Base-by-base conservation (phyloP, 1,140 invertebrate species). In the Rhagoletis pomonella region DNA sequence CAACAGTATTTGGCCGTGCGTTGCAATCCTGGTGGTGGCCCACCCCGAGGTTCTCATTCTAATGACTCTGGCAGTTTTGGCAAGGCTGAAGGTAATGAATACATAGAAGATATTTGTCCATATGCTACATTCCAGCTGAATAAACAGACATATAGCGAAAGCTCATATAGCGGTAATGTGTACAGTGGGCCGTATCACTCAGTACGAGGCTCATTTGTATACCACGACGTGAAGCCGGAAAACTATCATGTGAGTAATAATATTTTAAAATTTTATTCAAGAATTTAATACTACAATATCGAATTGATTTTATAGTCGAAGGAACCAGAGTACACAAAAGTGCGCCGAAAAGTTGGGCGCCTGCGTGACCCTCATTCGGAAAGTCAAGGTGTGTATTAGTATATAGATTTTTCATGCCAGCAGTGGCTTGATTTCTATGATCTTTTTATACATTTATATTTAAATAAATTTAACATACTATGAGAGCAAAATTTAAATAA, bases 91-190 rank as follows among this genome's bases (percentile, higher is more conserved):
- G 93, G 93, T 59, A 94, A 94, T 86, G 97, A 97, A 92, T 97
- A 97, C 93, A 97, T 97, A 89, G 97, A 98, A 94, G 97, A 98
- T 93, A 97, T 97, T 88, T 98, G 97, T 92, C 97, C 97, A 2
- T 98, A 98, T 93, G 97, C 97, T 64, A 98, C 97, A 55, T 98
- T 98, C 93, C 97, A 98, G 93, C 94, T 98, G 89, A 96, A 97
- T 81, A 97, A 97, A 90, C 96, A 96, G 87, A 95, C 97, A 6
- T 97, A 97, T 93, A 96, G 96, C 90, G 97, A 97, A 93, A 97
- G 97, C 93, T 97, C 97, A 67, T 97, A 97, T 94, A 97, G 96
- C 91, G 97, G 97, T 87, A 97, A 97, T 91, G 96, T 97, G 3
- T 97, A 97, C 93, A 96, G 96, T 92, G 96, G 96, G 2, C 96